A percentile compares a stretch with the other conserved stretches of the same genome.
phyloP scores from a whole-genome alignment of 2,797 vertebrate species.

The Coregonus ussuriensis region DNA sequence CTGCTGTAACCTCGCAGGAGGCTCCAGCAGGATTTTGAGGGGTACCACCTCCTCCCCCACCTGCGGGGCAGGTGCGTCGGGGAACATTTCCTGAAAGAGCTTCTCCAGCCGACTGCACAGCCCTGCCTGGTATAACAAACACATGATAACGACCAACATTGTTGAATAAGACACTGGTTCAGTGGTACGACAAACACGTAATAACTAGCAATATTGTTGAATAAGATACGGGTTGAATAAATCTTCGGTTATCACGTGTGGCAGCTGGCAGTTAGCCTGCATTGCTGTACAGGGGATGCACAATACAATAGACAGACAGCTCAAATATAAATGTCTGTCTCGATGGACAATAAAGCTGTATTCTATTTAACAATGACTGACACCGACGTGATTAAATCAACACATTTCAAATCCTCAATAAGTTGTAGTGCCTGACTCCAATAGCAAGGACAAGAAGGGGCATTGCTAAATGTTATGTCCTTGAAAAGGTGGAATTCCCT shows the following conservation, averaged over 20 bases:
- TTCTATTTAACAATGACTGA: not conserved
- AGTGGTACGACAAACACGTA: no score
- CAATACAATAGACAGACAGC: not conserved
- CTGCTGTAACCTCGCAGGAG: slow-evolving; percentile 43
- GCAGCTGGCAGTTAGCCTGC: not conserved
- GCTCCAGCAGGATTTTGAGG: slow-evolving; percentile 80
- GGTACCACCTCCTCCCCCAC: slow-evolving; percentile 77
- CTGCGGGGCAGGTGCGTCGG: slow-evolving; percentile 63
- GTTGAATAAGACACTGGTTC: not conserved
- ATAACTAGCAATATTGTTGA: no score
- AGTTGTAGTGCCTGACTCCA: not conserved
- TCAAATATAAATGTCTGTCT: not conserved
- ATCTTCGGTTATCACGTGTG: not conserved
- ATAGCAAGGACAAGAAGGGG: not conserved
- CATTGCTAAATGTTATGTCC: not conserved
- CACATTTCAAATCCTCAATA: not conserved
- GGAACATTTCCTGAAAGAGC: slow-evolving; percentile 90
- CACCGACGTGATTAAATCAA: not conserved
- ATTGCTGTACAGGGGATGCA: not conserved
- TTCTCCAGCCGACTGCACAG: slow-evolving; percentile 84
- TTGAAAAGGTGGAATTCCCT: slow-evolving; percentile 15
- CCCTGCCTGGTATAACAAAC: slow-evolving; percentile 72
- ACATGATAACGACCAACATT: not conserved
- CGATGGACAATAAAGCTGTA: not conserved
- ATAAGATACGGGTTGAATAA: not conserved